Percentiles rank a stretch among this genome's conserved stretches.
Evolutionary conservation across 2,113 vertebrate species (phyloP).

Genomic region (Entelurus aequoreus): DNA sequence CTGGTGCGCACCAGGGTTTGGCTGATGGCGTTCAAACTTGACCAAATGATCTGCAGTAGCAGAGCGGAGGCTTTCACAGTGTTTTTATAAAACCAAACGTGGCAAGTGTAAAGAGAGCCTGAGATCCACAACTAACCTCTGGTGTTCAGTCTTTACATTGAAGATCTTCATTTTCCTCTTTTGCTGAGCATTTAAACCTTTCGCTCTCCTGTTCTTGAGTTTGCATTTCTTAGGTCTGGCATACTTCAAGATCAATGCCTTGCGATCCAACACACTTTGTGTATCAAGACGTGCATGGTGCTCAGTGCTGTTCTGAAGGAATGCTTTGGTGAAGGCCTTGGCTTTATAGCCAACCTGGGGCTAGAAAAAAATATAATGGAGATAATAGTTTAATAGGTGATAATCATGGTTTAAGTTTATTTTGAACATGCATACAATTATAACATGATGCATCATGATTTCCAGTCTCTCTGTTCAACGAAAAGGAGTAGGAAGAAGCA

Average conservation of each 20-base stretch:
- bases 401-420: too few species aligned
- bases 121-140: slow-evolving; percentile 73
- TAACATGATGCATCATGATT: too few species aligned
- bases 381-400: background rate
- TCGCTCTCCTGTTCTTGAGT: slow-evolving; percentile 48
- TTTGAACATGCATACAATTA: too few species aligned
- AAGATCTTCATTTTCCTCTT: slow-evolving; percentile 53
- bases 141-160: slow-evolving; percentile 55
- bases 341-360: slow-evolving; percentile 53
- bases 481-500: too few species aligned
- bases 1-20: too few species aligned
- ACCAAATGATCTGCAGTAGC: too few species aligned
- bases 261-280: slow-evolving; percentile 65
- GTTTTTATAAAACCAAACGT: background rate
- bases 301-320: slow-evolving; percentile 75
- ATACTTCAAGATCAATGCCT: slow-evolving; percentile 80
- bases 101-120: background rate
- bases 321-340: slow-evolving; percentile 71
- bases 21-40: too few species aligned
- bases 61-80: too few species aligned
- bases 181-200: slow-evolving; percentile 49
- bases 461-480: too few species aligned
- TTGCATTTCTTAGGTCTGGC: slow-evolving; percentile 45
- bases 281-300: slow-evolving; percentile 9
- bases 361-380: slow-evolving; percentile 33